Evolutionary conservation across 2,888 invertebrate species (phyloP), one percentile per base, ranked within the genome.

Genomic region (Prenolepis imparis): DNA sequence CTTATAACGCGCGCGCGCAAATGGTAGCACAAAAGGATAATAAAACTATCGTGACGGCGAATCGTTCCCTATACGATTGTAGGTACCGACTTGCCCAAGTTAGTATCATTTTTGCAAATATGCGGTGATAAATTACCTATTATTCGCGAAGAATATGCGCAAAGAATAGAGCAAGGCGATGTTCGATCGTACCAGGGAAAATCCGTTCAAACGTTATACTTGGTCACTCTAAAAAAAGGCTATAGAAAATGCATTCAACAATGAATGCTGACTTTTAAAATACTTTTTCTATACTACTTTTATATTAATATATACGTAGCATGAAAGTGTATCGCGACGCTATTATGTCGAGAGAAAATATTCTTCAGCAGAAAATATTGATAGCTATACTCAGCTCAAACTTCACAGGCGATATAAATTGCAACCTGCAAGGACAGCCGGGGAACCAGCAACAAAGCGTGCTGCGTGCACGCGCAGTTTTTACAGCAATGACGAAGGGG

Each of bases 21-120:
- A 77, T 57, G 64, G 36, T 64, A 77, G 77, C 77, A 77, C 57
- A 44, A 66, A 80, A 77, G 77, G 9, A 77, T 67, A 82, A 82
- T 82, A 77, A 86, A 88, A 90, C 87, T 89, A 75, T 78, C 90
- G 83, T 87, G 90, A 90, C 87, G 72, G 68, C 84, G 63, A 83
- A 67, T 64, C 81, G 75, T 89, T 88, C 52, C 52, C 28, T 44
- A n/a, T n/a, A 52, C 64, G 52, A 78, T 84, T 66, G 81, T 73
- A 82, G 52, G 66, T 24, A 41, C 48, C n/a, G 55, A 18, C 12
- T 24, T 32, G 32, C 11, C 28, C 72, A 39, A 39, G 55, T 28
- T 39, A 18, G 59, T 68, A 73, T 28, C 70, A 64, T 24, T 61
- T 74, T 84, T 59, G 52, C 36, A 41, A 78, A 83, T 78, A 66